Evolutionary conservation across 2,113 vertebrate species (phyloP), one percentile per base, ranked within the genome.

Genomic region (Ceyx margarethae): DNA sequence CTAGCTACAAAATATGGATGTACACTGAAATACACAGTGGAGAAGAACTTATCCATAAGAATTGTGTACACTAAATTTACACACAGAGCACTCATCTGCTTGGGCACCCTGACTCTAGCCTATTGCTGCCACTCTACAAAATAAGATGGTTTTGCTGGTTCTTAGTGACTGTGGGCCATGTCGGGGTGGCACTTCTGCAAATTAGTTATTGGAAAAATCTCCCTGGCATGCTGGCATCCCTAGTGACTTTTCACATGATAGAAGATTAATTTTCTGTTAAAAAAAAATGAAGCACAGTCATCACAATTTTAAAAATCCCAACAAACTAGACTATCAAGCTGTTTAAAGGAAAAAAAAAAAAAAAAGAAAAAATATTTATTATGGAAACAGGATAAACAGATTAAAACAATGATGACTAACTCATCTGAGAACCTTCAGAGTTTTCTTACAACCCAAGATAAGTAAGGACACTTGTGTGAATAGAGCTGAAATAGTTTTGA

Each of bases 381-480:
- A 77, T 91, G 69, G 90, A 91, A 95, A 93, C 56, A 83, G 79
- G n/a, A 83, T 83, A 93, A 95, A 93, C 64, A 92, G 37, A 85
- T 73, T 89, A 56, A 88, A 89, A 87, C 67, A 87, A 56, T 62
- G n/a, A 80, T 85, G 78, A 91, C 87, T 93, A 92, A 89, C 37
- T 56, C 56, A 88, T 83, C 35, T 35, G 57, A 78, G 42, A 91
- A 85, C 68, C 51, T 88, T 33, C 14, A 13, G 43, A 85, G 42
- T 72, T 85, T 43, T 60, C 26, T 81, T 60, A 67, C 12, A 65
- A 48, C 26, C 56, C 43, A 40, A 77, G 40, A 81, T 23, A 56
- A 0, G 0, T 58, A 22, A 77, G 45, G 54, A 57, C 43, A 43
- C 31, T 85, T 84, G 10, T 76, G 21, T 87, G 46, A 74, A 35